Conservation (phyloP, 2,888 invertebrate species). For the Hylaea fasciaria region DNA sequence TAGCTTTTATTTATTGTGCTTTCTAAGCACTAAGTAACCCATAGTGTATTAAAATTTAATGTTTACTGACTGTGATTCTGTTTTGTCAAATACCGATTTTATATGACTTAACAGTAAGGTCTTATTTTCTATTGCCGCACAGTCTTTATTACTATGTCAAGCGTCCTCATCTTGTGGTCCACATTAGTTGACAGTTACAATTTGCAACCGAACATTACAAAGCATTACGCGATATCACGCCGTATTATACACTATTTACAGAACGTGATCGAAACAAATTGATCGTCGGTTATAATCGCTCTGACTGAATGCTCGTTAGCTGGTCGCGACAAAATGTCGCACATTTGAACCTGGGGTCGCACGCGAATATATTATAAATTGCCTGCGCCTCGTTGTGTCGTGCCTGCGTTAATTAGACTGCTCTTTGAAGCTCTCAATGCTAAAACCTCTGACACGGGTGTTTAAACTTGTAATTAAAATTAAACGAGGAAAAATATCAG, state of each 20-base stretch:
- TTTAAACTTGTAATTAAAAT: not conserved
- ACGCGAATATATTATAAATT: conserved; percentile 39
- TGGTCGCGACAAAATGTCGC: conserved; percentile 40
- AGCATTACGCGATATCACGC: not conserved
- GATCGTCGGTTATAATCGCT: conserved; percentile 18
- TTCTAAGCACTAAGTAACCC: no score
- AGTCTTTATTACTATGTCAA: no score
- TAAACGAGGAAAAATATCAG: not conserved
- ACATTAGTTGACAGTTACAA: conserved; percentile 14
- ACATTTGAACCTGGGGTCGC: conserved; percentile 29
- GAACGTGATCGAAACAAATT: conserved; percentile 39
- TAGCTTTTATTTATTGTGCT: no score
- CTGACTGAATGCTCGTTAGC: conserved; percentile 25
- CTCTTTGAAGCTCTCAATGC: conserved; percentile 16
- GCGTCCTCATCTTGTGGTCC: not conserved
- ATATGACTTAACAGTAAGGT: no score
- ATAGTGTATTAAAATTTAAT: no score
- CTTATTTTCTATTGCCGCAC: no score
- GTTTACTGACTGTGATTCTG: no score
- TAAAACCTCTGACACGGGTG: conserved; percentile 4
- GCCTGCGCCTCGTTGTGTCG: conserved; percentile 12
- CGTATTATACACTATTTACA: conserved; percentile 23
- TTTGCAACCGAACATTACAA: conserved; percentile 9
- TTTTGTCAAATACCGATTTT: no score
- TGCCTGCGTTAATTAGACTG: conserved; percentile 39